Conservation (phyloP, 1,140 invertebrate species). For the Cherax quadricarinatus region DNA sequence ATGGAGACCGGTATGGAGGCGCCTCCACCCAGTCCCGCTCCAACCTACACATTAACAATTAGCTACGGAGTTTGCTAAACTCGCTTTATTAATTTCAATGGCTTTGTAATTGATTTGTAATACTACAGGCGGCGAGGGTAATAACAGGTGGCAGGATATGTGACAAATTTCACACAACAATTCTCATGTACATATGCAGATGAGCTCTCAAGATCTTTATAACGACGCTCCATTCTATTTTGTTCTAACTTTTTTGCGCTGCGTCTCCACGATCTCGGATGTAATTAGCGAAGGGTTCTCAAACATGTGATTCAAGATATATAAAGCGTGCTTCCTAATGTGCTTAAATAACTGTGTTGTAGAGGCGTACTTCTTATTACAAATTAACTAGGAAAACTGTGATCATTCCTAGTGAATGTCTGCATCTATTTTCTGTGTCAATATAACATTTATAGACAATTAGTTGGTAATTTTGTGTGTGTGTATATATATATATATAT, state of each 20-base stretch:
- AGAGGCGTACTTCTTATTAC: neutral
- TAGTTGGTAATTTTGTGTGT: neutral
- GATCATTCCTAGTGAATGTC: no score
- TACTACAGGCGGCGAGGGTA: slow-evolving; percentile 39
- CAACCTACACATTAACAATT: slow-evolving; percentile 56
- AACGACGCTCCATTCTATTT: neutral
- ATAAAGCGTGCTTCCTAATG: neutral
- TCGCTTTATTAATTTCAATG: slow-evolving; percentile 63
- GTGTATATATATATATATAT: slow-evolving; percentile 36
- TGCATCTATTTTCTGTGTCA: neutral
- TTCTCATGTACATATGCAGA: slow-evolving; percentile 49
- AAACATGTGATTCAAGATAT: neutral
- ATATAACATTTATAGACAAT: neutral
- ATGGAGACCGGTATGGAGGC: neutral
- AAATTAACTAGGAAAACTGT: neutral
- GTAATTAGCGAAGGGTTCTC: neutral
- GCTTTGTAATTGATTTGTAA: slow-evolving; percentile 62
- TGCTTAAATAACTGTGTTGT: neutral
- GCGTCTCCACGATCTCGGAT: neutral
- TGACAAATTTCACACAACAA: slow-evolving; percentile 49
- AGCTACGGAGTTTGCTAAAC: slow-evolving; percentile 41
- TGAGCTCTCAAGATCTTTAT: neutral
- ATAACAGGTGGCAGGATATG: slow-evolving; percentile 39
- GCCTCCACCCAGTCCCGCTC: neutral
- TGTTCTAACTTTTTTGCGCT: neutral